A percentile compares a stretch with the other conserved stretches of the same genome.
Conservation (phyloP, 2,797 vertebrate genomes). For the Microcaecilia unicolor region DNA sequence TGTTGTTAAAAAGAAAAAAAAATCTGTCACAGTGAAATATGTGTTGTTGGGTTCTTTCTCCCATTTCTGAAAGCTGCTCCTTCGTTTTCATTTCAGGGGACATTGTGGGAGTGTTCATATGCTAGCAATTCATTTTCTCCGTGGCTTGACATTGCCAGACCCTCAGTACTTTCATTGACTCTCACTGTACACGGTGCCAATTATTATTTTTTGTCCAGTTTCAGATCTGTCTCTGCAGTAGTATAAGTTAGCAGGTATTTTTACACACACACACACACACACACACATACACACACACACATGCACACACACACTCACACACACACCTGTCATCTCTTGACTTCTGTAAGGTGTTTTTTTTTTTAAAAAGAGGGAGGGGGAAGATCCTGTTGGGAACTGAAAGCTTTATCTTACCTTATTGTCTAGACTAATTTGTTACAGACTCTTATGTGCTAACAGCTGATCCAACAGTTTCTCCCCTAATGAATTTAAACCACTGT, state of each 20-base stretch:
- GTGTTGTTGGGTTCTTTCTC: neutral
- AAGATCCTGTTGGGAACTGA: no score
- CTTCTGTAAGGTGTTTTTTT: neutral
- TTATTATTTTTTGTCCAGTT: conserved; percentile 46
- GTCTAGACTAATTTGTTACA: no score
- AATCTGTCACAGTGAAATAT: no score
- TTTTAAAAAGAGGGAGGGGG: conserved; percentile 2
- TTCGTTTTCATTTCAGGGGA: conserved; percentile 13
- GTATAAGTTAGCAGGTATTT: conserved; percentile 46
- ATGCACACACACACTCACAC: no score
- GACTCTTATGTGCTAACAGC: no score
- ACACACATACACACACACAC: no score
- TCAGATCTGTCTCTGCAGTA: conserved; percentile 24
- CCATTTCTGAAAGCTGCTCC: neutral
- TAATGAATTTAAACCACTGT: no score
- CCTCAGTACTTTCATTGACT: conserved; percentile 43
- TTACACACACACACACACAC: no score
- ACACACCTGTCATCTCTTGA: conserved; percentile 16
- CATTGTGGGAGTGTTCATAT: conserved; percentile 25
- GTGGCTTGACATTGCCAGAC: conserved; percentile 33
- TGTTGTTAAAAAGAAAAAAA: no score
- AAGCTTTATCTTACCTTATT: no score
- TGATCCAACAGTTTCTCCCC: no score
- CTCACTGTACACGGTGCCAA: conserved; percentile 41
- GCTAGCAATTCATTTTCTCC: conserved; percentile 32